phyloP scores from a whole-genome alignment of 2,888 invertebrate species.

The Parascotia fuliginaria region DNA sequence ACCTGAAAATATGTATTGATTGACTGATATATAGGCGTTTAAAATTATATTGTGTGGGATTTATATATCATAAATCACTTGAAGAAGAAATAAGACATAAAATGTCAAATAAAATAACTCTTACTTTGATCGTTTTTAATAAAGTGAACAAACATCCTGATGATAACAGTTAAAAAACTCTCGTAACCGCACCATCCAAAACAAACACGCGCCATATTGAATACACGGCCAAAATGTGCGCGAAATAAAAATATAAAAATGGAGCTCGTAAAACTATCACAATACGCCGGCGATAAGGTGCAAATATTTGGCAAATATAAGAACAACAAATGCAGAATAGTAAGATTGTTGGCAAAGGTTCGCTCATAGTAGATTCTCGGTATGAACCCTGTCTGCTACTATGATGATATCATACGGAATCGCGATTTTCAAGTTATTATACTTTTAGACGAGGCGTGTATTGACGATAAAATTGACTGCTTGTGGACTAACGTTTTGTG shows the following conservation, averaged over 20 bases:
- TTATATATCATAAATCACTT: background rate
- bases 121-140: slow-evolving; percentile 22
- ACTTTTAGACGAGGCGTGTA: slow-evolving; percentile 43
- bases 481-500: slow-evolving; percentile 21
- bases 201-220: slow-evolving; percentile 58
- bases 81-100: background rate
- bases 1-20: slow-evolving; percentile 4
- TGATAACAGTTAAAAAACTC: slow-evolving; percentile 33
- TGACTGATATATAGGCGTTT: background rate
- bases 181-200: slow-evolving; percentile 47
- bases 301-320: slow-evolving; percentile 78
- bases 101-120: slow-evolving; percentile 11
- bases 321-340: slow-evolving; percentile 74
- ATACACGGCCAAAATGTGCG: slow-evolving; percentile 53
- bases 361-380: slow-evolving; percentile 55
- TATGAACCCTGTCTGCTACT: slow-evolving; percentile 35
- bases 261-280: slow-evolving; percentile 70
- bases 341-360: slow-evolving; percentile 73
- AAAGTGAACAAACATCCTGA: slow-evolving; percentile 40
- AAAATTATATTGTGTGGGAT: background rate
- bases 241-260: slow-evolving; percentile 63
- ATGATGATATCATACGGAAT: slow-evolving; percentile 59
- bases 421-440: slow-evolving; percentile 47
- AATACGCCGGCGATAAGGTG: slow-evolving; percentile 68
- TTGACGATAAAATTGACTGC: slow-evolving; percentile 41